A percentile compares a stretch with the other conserved stretches of the same genome.
phyloP scores from a whole-genome alignment of 2,888 invertebrate genomes.

The Cryptops parisi region DNA sequence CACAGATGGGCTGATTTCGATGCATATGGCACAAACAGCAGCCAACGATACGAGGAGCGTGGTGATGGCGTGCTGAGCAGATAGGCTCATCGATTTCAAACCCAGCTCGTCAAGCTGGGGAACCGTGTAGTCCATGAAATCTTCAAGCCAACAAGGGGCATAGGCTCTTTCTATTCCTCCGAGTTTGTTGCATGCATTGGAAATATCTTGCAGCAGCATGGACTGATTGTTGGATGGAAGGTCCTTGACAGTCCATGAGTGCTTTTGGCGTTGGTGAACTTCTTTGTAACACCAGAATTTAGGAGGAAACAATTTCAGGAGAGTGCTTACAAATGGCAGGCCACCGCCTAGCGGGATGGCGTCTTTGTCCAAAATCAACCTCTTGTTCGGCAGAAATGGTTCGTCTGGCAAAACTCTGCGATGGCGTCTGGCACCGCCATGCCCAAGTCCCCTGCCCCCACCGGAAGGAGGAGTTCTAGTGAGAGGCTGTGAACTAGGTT shows the following conservation, averaged over 20 bases:
- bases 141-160: background rate
- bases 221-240: background rate
- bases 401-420: no score
- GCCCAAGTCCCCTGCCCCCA: no score
- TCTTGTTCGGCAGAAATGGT: no score
- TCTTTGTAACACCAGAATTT: background rate
- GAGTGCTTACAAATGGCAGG: background rate
- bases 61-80: background rate
- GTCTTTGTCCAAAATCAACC: no score
- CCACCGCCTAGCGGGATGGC: background rate
- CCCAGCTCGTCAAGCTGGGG: background rate
- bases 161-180: background rate
- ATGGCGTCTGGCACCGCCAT: no score
- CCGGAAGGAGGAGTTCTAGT: no score
- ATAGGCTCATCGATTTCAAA: background rate
- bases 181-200: background rate
- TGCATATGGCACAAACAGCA: background rate
- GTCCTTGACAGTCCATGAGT: background rate
- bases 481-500: no score
- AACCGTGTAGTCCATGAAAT: background rate
- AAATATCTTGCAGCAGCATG: background rate
- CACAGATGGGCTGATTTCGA: background rate
- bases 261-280: background rate
- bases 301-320: background rate
- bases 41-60: background rate